These are phyloP conservation scores for Zaprionus tsacasi DNA, from an alignment of 1,140 invertebrate genomes.

Conservation along the genomic window DNA sequence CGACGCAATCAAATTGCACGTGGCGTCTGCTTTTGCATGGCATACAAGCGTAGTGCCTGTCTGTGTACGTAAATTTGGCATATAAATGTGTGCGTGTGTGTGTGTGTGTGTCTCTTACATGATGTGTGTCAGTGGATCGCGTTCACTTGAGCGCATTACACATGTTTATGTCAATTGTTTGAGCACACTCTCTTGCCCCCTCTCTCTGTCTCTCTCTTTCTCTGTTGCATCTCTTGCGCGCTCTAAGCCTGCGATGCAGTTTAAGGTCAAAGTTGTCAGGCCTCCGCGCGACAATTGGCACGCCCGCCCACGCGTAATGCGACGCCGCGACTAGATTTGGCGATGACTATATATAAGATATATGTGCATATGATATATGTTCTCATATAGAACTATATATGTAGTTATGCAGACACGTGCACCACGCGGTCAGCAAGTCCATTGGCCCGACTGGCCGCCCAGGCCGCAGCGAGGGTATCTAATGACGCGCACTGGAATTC, in stretches of 20 bases:
- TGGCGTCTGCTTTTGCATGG: slow-evolving; percentile 11
- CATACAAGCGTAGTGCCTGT: background rate
- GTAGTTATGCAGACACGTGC: slow-evolving; percentile 22
- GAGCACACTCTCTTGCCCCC: slow-evolving; percentile 23
- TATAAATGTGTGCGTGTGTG: background rate
- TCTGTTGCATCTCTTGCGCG: background rate
- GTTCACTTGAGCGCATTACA: slow-evolving; percentile 78
- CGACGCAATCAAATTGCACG: slow-evolving; percentile 20
- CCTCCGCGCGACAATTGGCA: slow-evolving; percentile 66
- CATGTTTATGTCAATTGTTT: slow-evolving; percentile 73
- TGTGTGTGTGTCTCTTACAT: slow-evolving; percentile 17
- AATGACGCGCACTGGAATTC: slow-evolving; percentile 52
- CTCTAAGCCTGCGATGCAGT: slow-evolving; percentile 30
- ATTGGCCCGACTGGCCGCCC: slow-evolving; percentile 51
- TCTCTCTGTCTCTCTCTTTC: background rate
- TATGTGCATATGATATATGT: background rate
- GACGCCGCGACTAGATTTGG: slow-evolving; percentile 2
- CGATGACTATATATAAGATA: slow-evolving; percentile 16
- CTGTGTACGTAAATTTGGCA: slow-evolving; percentile 10
- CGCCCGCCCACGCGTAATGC: slow-evolving; percentile 69
- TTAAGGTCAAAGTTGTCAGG: slow-evolving; percentile 70
- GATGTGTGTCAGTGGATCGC: slow-evolving; percentile 63
- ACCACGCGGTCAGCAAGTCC: slow-evolving; percentile 44
- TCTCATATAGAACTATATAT: background rate
- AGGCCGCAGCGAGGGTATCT: slow-evolving; percentile 42